These are phyloP conservation scores for Ammospiza caudacuta DNA, from an alignment of 2,113 vertebrate species.

Conservation along the genomic window DNA sequence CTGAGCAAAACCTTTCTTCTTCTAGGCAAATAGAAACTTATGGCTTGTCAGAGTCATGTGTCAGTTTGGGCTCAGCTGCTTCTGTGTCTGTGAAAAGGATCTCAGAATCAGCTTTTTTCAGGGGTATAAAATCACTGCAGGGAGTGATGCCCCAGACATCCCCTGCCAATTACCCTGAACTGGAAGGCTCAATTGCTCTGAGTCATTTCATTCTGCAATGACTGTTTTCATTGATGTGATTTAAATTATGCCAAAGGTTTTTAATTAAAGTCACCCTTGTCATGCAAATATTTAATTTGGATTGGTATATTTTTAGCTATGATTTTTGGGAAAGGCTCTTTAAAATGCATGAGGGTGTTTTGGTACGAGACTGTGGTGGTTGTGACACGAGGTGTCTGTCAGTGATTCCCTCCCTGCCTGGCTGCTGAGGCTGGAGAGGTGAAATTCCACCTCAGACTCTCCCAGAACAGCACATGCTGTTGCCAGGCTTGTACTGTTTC, in stretches of 20 bases:
- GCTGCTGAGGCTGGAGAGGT: background rate
- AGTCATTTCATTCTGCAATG: slow-evolving; percentile 30
- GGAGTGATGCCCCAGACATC: background rate
- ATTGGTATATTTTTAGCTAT: slow-evolving; percentile 40
- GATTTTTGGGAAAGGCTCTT: slow-evolving; percentile 3
- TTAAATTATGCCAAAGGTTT: slow-evolving; percentile 45
- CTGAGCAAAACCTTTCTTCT: background rate
- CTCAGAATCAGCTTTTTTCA: background rate
- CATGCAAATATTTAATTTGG: slow-evolving; percentile 62
- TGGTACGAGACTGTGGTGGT: background rate
- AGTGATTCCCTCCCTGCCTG: background rate
- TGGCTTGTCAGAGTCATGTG: background rate
- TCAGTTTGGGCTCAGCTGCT: background rate
- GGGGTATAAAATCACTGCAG: background rate
- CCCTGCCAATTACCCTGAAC: background rate
- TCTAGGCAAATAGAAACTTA: background rate
- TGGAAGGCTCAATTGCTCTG: background rate
- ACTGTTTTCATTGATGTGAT: slow-evolving; percentile 35
- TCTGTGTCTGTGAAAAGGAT: background rate
- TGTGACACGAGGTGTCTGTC: slow-evolving; percentile 1
- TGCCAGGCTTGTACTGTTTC: background rate
- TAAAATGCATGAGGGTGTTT: slow-evolving; percentile 22
- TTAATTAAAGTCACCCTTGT: slow-evolving; percentile 58
- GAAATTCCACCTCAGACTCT: background rate
- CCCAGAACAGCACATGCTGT: background rate